A percentile compares a stretch with the other conserved stretches of the same genome.
phyloP scores from a whole-genome alignment of 2,113 vertebrate genomes.

The Dipodomys ordii region DNA sequence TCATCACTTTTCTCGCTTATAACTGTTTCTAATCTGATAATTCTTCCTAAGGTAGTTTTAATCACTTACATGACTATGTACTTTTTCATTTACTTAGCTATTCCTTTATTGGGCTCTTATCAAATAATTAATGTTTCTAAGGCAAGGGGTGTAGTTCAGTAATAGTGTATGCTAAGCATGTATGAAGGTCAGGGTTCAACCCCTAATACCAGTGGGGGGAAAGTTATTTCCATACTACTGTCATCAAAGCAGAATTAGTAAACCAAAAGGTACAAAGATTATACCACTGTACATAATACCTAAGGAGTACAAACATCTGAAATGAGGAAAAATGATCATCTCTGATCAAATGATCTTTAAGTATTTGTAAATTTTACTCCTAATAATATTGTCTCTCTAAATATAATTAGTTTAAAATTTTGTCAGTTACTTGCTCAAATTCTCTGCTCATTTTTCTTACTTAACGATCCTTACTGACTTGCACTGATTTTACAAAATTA shows the following conservation, averaged over 20 bases:
- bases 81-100: background rate
- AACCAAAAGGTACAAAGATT: background rate
- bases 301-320: background rate
- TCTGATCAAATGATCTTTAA: background rate
- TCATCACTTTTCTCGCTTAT: background rate
- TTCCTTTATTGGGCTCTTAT: background rate
- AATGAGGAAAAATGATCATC: background rate
- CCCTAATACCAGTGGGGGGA: too few relatives aligned
- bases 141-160: background rate
- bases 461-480: background rate
- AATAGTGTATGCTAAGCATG: background rate
- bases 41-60: constrained; percentile 3
- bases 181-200: too few relatives aligned
- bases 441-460: background rate
- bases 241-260: background rate
- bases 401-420: background rate
- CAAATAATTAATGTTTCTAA: background rate
- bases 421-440: background rate
- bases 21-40: background rate
- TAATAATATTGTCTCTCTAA: background rate
- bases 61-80: background rate
- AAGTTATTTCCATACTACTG: background rate
- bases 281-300: background rate
- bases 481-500: constrained; percentile 13
- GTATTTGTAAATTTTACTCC: background rate